Percentiles rank a stretch among this genome's conserved stretches.
Evolutionary conservation across 1,140 invertebrate species (phyloP).

Genomic region (Panulirus ornatus): DNA sequence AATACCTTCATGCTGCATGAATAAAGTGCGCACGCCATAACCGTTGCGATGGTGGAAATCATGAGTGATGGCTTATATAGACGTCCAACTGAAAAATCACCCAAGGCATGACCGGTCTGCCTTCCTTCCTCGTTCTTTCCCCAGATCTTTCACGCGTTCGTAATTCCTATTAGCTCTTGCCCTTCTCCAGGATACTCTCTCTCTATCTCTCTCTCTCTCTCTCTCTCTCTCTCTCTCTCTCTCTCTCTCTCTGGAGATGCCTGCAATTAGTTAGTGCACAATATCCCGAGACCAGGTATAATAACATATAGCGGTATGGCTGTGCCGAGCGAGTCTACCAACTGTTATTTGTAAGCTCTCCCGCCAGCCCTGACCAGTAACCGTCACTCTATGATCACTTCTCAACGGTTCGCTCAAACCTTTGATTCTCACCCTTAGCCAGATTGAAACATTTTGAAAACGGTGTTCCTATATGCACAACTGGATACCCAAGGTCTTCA

Average conservation of each 20-base stretch:
- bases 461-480: background rate
- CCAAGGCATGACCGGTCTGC: too few relatives aligned
- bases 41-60: too few relatives aligned
- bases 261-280: background rate
- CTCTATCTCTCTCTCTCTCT: too few relatives aligned
- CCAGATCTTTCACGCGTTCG: background rate
- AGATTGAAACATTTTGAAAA: slow-evolving; percentile 20
- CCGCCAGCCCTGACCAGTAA: background rate
- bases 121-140: background rate
- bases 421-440: background rate
- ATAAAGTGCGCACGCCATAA: too few relatives aligned
- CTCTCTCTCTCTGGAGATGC: slow-evolving; percentile 13
- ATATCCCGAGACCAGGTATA: background rate
- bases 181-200: too few relatives aligned
- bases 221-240: slow-evolving; percentile 10
- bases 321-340: slow-evolving; percentile 29
- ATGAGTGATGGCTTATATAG: too few relatives aligned
- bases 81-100: too few relatives aligned
- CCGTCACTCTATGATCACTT: background rate
- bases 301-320: background rate
- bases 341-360: slow-evolving; percentile 45
- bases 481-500: slow-evolving; percentile 28
- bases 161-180: background rate
- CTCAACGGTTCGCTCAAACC: slow-evolving; percentile 2
- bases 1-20: too few relatives aligned